Base-by-base conservation (phyloP, 2,797 vertebrate species). In the Propithecus perrieri region DNA sequence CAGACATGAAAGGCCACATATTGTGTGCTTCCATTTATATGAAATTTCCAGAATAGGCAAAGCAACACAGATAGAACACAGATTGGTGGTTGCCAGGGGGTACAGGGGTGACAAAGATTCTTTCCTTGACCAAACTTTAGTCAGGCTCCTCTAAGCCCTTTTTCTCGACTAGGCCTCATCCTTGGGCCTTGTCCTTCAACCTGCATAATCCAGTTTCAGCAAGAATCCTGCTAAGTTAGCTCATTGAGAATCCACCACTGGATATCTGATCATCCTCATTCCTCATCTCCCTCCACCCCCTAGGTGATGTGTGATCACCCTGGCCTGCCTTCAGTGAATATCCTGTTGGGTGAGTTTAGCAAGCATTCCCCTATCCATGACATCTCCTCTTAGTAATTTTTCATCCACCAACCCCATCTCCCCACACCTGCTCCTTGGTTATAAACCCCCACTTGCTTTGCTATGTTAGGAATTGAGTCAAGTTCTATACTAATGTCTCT, bases 341-440 rank as follows among this genome's bases (percentile, higher is more conserved):
- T 71, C 55, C 67, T 95, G 67, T 69, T 81, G 76, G 48, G 85
- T 59, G 50, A 89, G 69, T 86, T 96, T 83, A 76, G 38, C 67
- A 94, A 97, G 75, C 59, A 92, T 91, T 89, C 35, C 28, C 33
- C 57, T 41, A 55, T 7, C 26, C 28, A 38, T 78, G 59, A 50
- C 48, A 48, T 63, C 28, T 63, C 65, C 28, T 84, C 61, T 87
- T 61, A 94, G 72, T 85, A 72, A 85, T 96, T 96, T 94, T 94
- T 69, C 38, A 72, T 90, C 59, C 33, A 80, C 69, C 63, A 81
- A 35, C 9, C 30, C 65, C 8, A 0, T 30, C 71, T 9, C 33
- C 67, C n/a, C 55, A 75, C 92, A 79, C 38, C 67, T 55, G 30
- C 53, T 93, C 46, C 10, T 93, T 75, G 33, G 14, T n/a, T 94